phyloP scores from a whole-genome alignment of 2,888 invertebrate species.

The Crioceris asparagi region DNA sequence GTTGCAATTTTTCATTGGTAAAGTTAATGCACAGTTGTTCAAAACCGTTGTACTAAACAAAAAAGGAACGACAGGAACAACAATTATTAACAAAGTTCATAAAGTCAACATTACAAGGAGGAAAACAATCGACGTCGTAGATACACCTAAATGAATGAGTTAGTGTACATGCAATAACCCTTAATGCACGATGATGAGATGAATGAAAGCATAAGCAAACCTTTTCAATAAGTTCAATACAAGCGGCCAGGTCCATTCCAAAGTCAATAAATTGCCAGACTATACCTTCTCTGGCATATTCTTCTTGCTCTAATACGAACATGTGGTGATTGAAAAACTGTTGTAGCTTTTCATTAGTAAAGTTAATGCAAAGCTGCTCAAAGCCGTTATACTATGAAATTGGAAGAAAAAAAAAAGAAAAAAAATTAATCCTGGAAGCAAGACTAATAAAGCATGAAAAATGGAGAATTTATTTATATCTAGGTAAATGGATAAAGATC shows the following conservation, averaged over 20 bases:
- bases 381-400: slow-evolving; percentile 82
- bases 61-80: slow-evolving; percentile 20
- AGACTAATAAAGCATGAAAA: background rate
- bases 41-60: slow-evolving; percentile 79
- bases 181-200: background rate
- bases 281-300: slow-evolving; percentile 95
- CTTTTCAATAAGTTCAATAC: slow-evolving; percentile 98
- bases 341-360: slow-evolving; percentile 98
- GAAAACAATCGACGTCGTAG: too few species aligned
- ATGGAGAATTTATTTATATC: slow-evolving; percentile 1
- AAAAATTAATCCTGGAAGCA: slow-evolving; percentile 7
- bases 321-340: slow-evolving; percentile 99
- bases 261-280: slow-evolving; percentile 99
- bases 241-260: slow-evolving; percentile 96
- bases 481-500: too few species aligned
- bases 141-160: too few species aligned
- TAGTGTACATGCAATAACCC: too few species aligned
- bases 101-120: background rate
- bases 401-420: slow-evolving; percentile 11
- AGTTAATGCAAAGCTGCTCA: slow-evolving; percentile 99
- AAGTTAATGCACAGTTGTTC: slow-evolving; percentile 98
- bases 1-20: slow-evolving; percentile 95
- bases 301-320: slow-evolving; percentile 99
- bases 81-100: background rate
- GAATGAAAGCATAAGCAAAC: slow-evolving; percentile 39